Evolutionary conservation across 2,888 invertebrate genomes (phyloP).

Genomic region (Cremastinae sp.): DNA sequence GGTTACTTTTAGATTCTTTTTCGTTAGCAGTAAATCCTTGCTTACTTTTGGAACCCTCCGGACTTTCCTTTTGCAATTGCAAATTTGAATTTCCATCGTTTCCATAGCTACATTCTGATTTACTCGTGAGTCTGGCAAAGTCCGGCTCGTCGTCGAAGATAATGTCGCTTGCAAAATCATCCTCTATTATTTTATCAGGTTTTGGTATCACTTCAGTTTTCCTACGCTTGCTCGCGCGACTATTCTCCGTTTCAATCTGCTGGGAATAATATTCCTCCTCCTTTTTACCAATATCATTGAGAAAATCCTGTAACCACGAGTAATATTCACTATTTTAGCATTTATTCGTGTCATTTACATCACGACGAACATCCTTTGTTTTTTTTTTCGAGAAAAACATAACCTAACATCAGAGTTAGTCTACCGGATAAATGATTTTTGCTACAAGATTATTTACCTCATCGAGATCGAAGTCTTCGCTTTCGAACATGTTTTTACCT

Average conservation of each 20-base stretch:
- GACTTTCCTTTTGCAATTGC: constrained; percentile 60
- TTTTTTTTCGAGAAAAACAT: neutral
- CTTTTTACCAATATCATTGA: constrained; percentile 67
- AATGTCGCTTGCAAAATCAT: constrained; percentile 42
- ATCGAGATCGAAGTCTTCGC: constrained; percentile 70
- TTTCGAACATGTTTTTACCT: constrained; percentile 63
- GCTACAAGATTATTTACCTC: too few species aligned
- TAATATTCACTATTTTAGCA: neutral
- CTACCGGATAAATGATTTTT: too few species aligned
- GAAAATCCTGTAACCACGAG: constrained; percentile 67
- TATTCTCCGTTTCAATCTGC: constrained; percentile 23
- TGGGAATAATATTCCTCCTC: constrained; percentile 61
- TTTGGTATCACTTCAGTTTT: too few species aligned
- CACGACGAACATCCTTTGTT: too few species aligned
- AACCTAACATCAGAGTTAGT: constrained; percentile 27
- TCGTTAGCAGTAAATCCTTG: constrained; percentile 18
- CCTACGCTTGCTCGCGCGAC: constrained; percentile 47
- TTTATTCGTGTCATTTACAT: too few species aligned
- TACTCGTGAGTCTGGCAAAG: constrained; percentile 42
- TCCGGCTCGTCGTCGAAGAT: constrained; percentile 54
- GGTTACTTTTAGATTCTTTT: neutral
- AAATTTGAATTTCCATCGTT: constrained; percentile 42
- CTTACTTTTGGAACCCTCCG: constrained; percentile 61
- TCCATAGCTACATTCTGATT: neutral
- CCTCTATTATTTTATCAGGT: constrained; percentile 1